Percentiles rank a stretch among this genome's conserved stretches.
phyloP scores from a whole-genome alignment of 2,888 invertebrate species.

The Papilio elwesi region DNA sequence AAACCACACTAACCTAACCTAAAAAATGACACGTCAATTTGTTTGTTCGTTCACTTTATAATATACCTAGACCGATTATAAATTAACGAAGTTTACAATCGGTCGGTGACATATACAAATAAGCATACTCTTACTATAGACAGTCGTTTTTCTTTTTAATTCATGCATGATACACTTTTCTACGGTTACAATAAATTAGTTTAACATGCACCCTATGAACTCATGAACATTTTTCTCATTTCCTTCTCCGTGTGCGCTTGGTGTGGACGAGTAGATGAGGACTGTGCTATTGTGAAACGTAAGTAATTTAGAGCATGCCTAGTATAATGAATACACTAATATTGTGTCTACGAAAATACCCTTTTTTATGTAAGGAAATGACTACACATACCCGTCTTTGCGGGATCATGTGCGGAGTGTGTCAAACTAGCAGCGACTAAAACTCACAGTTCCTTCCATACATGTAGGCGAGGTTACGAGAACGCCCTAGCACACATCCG shows the following conservation, averaged over 20 bases:
- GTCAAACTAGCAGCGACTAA: no score
- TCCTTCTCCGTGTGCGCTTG: slow-evolving; percentile 48
- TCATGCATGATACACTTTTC: slow-evolving; percentile 6
- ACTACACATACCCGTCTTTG: not conserved
- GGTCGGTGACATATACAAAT: no score
- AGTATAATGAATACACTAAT: not conserved
- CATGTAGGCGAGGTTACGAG: no score
- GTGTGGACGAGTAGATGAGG: slow-evolving; percentile 65
- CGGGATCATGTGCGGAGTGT: no score
- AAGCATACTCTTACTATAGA: no score
- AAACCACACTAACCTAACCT: no score
- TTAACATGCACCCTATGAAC: slow-evolving; percentile 14
- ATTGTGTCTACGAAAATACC: not conserved
- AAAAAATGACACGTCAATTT: no score
- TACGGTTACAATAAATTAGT: not conserved
- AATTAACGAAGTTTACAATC: no score
- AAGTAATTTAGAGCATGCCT: slow-evolving; percentile 65
- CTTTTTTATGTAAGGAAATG: not conserved
- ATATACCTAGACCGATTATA: no score
- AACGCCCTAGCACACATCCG: no score
- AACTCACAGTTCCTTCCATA: not conserved
- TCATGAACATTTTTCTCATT: slow-evolving; percentile 44
- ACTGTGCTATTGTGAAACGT: slow-evolving; percentile 69
- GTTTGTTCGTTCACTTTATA: no score
- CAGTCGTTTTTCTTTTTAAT: not conserved